A percentile compares a stretch with the other conserved stretches of the same genome.
Conservation (phyloP, 1,140 invertebrate species). For the Drosophila setifemur region DNA sequence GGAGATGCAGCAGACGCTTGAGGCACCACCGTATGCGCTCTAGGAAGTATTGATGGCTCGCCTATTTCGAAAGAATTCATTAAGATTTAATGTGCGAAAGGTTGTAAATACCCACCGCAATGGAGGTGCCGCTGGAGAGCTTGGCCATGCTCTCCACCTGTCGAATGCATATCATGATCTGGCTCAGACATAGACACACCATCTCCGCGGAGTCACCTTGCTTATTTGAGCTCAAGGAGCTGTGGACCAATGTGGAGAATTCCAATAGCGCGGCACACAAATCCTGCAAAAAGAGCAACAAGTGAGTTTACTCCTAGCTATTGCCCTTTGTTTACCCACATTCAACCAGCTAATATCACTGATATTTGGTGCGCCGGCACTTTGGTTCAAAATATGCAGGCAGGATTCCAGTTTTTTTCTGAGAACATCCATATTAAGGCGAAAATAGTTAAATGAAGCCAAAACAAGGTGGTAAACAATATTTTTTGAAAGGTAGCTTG, state of each 20-base stretch:
- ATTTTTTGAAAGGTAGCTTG: conserved; percentile 53
- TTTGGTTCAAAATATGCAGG: conserved; percentile 19
- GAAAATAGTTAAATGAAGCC: conserved; percentile 5
- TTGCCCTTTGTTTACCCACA: background rate
- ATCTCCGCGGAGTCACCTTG: conserved; percentile 46
- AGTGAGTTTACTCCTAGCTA: background rate
- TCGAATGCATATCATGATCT: conserved; percentile 67
- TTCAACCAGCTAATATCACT: conserved; percentile 52
- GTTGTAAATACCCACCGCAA: conserved; percentile 23
- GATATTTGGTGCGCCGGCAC: background rate
- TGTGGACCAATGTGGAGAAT: conserved; percentile 52
- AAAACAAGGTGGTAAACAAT: conserved; percentile 26
- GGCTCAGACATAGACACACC: conserved; percentile 66
- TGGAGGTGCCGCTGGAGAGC: conserved; percentile 18
- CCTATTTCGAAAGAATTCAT: conserved; percentile 20
- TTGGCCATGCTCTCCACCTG: conserved; percentile 64
- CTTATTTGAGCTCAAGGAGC: conserved; percentile 16
- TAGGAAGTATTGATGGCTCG: conserved; percentile 61
- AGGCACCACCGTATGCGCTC: conserved; percentile 72
- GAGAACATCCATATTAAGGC: conserved; percentile 34
- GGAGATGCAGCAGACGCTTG: conserved; percentile 26
- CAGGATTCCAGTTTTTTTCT: conserved; percentile 44
- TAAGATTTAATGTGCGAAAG: background rate
- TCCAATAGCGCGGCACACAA: conserved; percentile 68
- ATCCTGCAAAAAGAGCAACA: conserved; percentile 37